A percentile compares a stretch with the other conserved stretches of the same genome.
Conservation (phyloP, 2,888 invertebrate genomes). For the Conus canariensis region DNA sequence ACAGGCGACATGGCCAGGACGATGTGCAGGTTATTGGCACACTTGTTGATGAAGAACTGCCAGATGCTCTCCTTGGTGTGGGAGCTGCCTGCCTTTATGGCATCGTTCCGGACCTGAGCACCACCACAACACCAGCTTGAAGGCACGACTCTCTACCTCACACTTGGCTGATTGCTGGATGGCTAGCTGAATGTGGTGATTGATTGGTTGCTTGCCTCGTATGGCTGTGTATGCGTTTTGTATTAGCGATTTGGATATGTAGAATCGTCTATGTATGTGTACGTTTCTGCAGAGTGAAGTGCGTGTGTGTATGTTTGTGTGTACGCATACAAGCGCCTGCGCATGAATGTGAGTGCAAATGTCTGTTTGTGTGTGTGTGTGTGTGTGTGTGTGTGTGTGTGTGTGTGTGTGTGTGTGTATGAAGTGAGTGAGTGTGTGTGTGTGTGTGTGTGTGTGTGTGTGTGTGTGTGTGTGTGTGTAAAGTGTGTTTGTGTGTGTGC, state of each 20-base stretch:
- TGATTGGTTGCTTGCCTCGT: too few species aligned
- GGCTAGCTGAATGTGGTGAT: too few species aligned
- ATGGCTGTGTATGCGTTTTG: background rate
- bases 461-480: too few species aligned
- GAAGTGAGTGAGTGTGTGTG: too few species aligned
- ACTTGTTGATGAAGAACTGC: constrained; percentile 87
- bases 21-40: constrained; percentile 90
- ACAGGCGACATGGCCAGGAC: constrained; percentile 93
- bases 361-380: background rate
- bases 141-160: too few species aligned
- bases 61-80: constrained; percentile 90
- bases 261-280: too few species aligned
- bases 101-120: constrained; percentile 83
- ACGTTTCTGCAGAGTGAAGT: too few species aligned
- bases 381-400: constrained; percentile 1
- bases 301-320: too few species aligned
- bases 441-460: too few species aligned
- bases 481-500: too few species aligned
- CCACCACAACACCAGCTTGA: background rate
- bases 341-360: background rate
- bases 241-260: background rate
- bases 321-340: background rate
- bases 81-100: constrained; percentile 85
- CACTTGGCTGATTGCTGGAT: too few species aligned
- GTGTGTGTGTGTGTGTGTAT: too few species aligned